Percentiles rank a stretch among this genome's conserved stretches.
Conservation (phyloP, 2,888 invertebrate species). For the Idaea straminata region DNA sequence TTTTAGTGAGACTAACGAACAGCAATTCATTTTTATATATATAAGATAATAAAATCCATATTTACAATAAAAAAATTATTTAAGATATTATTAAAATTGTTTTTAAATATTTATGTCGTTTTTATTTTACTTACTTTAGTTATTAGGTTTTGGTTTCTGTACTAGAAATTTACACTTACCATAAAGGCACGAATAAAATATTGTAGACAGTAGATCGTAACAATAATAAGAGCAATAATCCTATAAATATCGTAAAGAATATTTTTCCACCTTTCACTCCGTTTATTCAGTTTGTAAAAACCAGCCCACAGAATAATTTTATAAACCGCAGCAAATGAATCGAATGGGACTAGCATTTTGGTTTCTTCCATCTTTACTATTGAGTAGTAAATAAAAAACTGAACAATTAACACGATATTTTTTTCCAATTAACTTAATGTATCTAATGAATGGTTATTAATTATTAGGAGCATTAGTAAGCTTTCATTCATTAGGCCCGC, state of each 20-base stretch:
- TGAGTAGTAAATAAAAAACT: not conserved
- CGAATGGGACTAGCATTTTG: slow-evolving; percentile 35
- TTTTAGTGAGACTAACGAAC: no score
- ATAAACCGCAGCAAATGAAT: slow-evolving; percentile 37
- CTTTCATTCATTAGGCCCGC: slow-evolving; percentile 7
- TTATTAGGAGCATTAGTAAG: not conserved
- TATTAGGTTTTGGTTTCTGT: no score
- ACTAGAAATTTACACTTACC: slow-evolving; percentile 23
- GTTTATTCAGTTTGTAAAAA: slow-evolving; percentile 36
- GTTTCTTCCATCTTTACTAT: slow-evolving; percentile 1
- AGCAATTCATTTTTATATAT: no score
- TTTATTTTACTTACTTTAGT: no score
- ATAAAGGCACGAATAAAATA: slow-evolving; percentile 32
- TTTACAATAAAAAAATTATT: no score
- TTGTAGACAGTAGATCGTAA: slow-evolving; percentile 28
- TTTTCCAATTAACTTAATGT: not conserved
- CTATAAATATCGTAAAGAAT: slow-evolving; percentile 34
- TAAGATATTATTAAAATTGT: no score
- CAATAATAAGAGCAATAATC: slow-evolving; percentile 23
- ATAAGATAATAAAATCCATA: no score
- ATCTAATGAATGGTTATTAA: not conserved
- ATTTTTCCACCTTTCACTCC: slow-evolving; percentile 15
- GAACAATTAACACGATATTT: not conserved
- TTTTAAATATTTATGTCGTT: no score
- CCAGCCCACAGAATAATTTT: slow-evolving; percentile 37